phyloP scores from a whole-genome alignment of 2,888 invertebrate species.

The Platycnemis pennipes region DNA sequence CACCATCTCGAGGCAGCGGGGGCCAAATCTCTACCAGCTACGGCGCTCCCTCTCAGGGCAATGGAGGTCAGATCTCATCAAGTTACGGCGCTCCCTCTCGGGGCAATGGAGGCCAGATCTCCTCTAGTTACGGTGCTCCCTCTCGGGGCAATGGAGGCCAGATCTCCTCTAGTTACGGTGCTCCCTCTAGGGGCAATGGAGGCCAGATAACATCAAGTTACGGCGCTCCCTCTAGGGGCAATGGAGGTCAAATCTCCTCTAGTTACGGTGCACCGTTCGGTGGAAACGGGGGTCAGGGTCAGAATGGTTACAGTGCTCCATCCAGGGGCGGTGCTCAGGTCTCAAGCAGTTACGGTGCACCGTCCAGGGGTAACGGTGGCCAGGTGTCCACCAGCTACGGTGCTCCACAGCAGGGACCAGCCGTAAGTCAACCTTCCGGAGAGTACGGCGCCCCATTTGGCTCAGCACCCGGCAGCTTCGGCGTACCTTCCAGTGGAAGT shows the following conservation, averaged over 20 bases:
- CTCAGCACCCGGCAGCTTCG: slow-evolving; percentile 69
- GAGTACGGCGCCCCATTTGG: slow-evolving; percentile 70
- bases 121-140: slow-evolving; percentile 73
- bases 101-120: slow-evolving; percentile 73
- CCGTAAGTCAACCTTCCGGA: slow-evolving; percentile 74
- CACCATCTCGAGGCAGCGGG: slow-evolving; percentile 72
- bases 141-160: background rate
- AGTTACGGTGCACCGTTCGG: slow-evolving; percentile 6
- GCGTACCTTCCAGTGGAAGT: slow-evolving; percentile 68
- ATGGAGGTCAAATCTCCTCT: background rate
- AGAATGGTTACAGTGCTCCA: slow-evolving; percentile 75
- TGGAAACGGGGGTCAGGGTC: background rate
- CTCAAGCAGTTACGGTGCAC: slow-evolving; percentile 73
- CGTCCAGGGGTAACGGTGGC: slow-evolving; percentile 72
- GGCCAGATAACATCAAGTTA: slow-evolving; percentile 71
- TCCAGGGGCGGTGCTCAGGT: slow-evolving; percentile 74
- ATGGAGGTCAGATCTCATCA: slow-evolving; percentile 74
- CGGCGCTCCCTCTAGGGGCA: slow-evolving; percentile 68
- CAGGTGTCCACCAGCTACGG: slow-evolving; percentile 76
- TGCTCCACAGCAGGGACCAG: slow-evolving; percentile 49
- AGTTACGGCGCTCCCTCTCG: slow-evolving; percentile 74
- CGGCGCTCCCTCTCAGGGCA: slow-evolving; percentile 62
- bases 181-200: slow-evolving; percentile 63
- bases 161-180: slow-evolving; percentile 69
- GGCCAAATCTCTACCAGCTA: slow-evolving; percentile 76